Evolutionary conservation across 1,140 invertebrate species (phyloP), one percentile per base, ranked within the genome.

Genomic region (Anthonomus grandis): DNA sequence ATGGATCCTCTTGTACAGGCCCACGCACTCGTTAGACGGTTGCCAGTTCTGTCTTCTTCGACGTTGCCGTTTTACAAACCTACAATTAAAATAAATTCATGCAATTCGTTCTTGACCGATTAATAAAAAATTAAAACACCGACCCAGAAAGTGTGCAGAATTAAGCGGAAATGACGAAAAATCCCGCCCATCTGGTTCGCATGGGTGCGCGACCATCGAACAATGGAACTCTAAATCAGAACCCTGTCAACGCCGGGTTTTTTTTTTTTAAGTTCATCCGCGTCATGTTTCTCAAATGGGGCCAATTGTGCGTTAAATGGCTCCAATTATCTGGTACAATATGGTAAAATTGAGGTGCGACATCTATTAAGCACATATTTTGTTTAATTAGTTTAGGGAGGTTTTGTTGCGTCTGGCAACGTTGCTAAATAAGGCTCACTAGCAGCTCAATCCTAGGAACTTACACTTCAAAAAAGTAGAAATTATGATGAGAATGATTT

Each of bases 1-100:
- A 67, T 82, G 81, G 74, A 87, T 86, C 60, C 83, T 74, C 61
- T 83, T 84, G 56, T 81, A 79, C 41, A 84, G 78, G 9, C 86
- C 86, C 34, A 85, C 76, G 70, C 86, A 89, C 25, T 74, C 74
- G 60, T 76, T 73, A 48, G 66, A 61, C 56, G 65, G 65, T 67
- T 70, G 53, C 31, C 57, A 65, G 64, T 58, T 70, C 69, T 58
- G 70, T 71, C 66, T 63, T 37, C 70, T 48, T 50, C 65, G 58
- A 56, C 67, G 56, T 55, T 59, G 63, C 55, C 60, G 57, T 19
- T 63, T 59, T 25, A 62, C 50, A 49, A 69, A 69, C 49, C 70
- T 72, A 47, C 15, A 66, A 61, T 38, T n/a, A n/a, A n/a, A n/a
- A n/a, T n/a, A n/a, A n/a, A n/a, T n/a, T n/a, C n/a, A n/a, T n/a